Percentiles rank a stretch among this genome's conserved stretches.
Evolutionary conservation across 2,888 invertebrate species (phyloP).

Genomic region (Eucriotettix oculatus): DNA sequence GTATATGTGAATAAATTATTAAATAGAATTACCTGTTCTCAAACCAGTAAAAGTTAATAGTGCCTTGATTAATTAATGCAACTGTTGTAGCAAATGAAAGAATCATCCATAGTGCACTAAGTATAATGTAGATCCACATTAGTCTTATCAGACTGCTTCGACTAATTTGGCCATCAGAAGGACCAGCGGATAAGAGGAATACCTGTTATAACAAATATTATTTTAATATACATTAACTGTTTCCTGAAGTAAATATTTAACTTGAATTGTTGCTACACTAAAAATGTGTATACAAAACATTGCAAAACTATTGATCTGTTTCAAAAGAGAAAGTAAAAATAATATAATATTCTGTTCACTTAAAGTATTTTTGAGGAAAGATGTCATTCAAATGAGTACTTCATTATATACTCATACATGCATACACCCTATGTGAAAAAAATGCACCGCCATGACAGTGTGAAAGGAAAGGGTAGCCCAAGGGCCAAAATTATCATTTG

Average conservation of each 20-base stretch:
- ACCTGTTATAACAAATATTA: slow-evolving; percentile 29
- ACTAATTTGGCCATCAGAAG: slow-evolving; percentile 44
- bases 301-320: too few relatives aligned
- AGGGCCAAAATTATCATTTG: too few relatives aligned
- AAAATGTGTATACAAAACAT: neutral
- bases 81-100: slow-evolving; percentile 47
- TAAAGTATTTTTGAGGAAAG: too few relatives aligned
- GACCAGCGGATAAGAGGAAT: slow-evolving; percentile 54
- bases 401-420: too few relatives aligned
- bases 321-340: too few relatives aligned
- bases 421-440: too few relatives aligned
- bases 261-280: neutral
- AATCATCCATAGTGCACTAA: slow-evolving; percentile 54
- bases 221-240: neutral
- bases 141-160: slow-evolving; percentile 51
- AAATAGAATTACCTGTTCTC: slow-evolving; percentile 31
- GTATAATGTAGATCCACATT: slow-evolving; percentile 53
- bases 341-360: too few relatives aligned
- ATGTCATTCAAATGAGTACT: too few relatives aligned
- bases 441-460: too few relatives aligned
- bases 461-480: too few relatives aligned
- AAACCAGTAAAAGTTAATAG: slow-evolving; percentile 46
- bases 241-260: neutral
- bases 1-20: neutral
- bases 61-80: slow-evolving; percentile 43